Evolutionary conservation across 2,888 invertebrate genomes (phyloP).

Genomic region (Germaria angustata): DNA sequence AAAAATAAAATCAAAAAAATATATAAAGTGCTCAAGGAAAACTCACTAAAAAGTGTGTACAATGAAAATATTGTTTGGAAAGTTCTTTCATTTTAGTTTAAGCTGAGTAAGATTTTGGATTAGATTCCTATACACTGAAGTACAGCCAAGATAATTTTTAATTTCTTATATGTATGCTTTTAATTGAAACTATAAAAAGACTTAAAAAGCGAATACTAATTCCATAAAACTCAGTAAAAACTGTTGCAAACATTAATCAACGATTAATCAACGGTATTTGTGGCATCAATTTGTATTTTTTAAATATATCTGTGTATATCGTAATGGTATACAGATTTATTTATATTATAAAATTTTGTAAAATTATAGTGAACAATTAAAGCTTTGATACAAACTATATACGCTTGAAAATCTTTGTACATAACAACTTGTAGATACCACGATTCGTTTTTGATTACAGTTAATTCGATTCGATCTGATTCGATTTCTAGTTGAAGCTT

Average conservation of each 20-base stretch:
- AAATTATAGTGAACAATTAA: background rate
- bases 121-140: background rate
- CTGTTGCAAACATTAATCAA: no score
- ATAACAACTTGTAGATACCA: background rate
- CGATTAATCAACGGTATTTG: no score
- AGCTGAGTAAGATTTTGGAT: background rate
- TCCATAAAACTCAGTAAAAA: no score
- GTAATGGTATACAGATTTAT: no score
- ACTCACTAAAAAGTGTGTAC: constrained; percentile 24
- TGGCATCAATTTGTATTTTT: no score
- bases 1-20: background rate
- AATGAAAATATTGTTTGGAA: background rate
- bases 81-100: background rate
- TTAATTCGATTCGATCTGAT: background rate
- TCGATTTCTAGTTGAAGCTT: background rate
- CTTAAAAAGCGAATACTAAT: background rate
- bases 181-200: constrained; percentile 18
- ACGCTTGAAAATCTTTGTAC: background rate
- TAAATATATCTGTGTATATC: no score
- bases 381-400: background rate
- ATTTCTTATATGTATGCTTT: background rate
- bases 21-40: constrained; percentile 27
- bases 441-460: background rate
- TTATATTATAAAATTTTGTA: background rate
- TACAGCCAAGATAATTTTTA: background rate